A percentile compares a stretch with the other conserved stretches of the same genome.
Evolutionary conservation across 2,797 vertebrate species (phyloP).

Genomic region (Pantherophis vulpinus): DNA sequence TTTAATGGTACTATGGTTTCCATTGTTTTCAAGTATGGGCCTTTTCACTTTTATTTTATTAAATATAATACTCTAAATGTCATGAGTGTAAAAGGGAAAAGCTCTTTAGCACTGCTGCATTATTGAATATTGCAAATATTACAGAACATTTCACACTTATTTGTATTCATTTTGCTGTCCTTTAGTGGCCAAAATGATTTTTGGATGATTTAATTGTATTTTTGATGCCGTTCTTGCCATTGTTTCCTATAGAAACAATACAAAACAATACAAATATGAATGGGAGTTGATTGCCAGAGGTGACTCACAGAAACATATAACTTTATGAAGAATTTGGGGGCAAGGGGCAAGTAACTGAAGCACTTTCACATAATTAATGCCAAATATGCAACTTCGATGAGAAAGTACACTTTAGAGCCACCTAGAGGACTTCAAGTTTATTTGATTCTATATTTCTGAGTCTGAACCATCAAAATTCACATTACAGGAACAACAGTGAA

Average conservation of each 20-base stretch:
- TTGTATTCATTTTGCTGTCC: conserved; percentile 31
- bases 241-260: conserved; percentile 66
- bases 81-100: conserved; percentile 16
- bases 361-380: conserved; percentile 45
- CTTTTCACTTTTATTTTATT: background rate
- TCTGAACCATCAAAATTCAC: background rate
- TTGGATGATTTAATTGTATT: conserved; percentile 46
- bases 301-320: conserved; percentile 61
- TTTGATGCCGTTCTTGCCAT: conserved; percentile 53
- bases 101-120: background rate
- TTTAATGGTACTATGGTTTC: background rate
- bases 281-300: conserved; percentile 49
- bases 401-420: conserved; percentile 46
- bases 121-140: conserved; percentile 20
- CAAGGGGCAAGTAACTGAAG: conserved; percentile 33
- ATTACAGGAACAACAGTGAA: background rate
- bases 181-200: conserved; percentile 39
- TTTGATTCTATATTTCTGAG: conserved; percentile 22
- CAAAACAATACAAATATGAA: conserved; percentile 61
- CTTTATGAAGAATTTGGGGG: conserved; percentile 53
- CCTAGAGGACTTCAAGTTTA: conserved; percentile 43
- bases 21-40: background rate
- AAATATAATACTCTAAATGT: conserved; percentile 9
- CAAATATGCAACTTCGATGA: conserved; percentile 58
- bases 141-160: conserved; percentile 38